Evolutionary conservation across 2,888 invertebrate genomes (phyloP).

Genomic region (Drosophila paranaensis): DNA sequence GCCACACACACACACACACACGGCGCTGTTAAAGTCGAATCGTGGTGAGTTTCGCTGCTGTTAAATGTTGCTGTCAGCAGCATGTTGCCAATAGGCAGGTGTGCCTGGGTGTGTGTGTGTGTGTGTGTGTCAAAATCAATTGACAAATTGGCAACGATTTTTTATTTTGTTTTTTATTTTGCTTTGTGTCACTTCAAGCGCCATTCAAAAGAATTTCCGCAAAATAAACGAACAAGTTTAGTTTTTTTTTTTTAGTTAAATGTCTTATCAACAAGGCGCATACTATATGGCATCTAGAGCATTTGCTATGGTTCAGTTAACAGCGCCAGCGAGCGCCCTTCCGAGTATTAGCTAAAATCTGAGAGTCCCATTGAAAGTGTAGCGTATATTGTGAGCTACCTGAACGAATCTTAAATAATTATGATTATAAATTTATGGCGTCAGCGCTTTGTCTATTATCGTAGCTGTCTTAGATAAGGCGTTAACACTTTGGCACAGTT

Average conservation of each 20-base stretch:
- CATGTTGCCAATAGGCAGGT: slow-evolving; percentile 11
- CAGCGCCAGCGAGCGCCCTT: neutral
- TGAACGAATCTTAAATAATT: slow-evolving; percentile 5
- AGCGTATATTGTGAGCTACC: neutral
- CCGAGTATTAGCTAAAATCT: neutral
- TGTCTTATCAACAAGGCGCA: slow-evolving; percentile 32
- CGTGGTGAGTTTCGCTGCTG: slow-evolving; percentile 17
- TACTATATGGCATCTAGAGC: neutral
- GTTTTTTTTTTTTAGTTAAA: neutral
- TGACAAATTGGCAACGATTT: slow-evolving; percentile 63
- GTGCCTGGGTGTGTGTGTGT: neutral
- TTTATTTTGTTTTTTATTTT: slow-evolving; percentile 13
- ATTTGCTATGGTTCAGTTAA: slow-evolving; percentile 6
- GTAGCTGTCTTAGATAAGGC: slow-evolving; percentile 43
- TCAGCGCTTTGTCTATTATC: slow-evolving; percentile 33
- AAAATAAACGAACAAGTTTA: slow-evolving; percentile 22
- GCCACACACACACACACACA: slow-evolving; percentile 19
- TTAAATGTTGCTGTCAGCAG: slow-evolving; percentile 26
- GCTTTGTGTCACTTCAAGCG: slow-evolving; percentile 51
- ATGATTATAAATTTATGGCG: slow-evolving; percentile 13
- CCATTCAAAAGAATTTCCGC: slow-evolving; percentile 63
- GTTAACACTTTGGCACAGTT: slow-evolving; percentile 47
- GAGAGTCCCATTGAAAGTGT: neutral
- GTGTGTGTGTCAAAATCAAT: slow-evolving; percentile 32
- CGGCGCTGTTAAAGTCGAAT: slow-evolving; percentile 9